Base-by-base conservation (phyloP, 2,113 vertebrate species). In the Zapus hudsonius region DNA sequence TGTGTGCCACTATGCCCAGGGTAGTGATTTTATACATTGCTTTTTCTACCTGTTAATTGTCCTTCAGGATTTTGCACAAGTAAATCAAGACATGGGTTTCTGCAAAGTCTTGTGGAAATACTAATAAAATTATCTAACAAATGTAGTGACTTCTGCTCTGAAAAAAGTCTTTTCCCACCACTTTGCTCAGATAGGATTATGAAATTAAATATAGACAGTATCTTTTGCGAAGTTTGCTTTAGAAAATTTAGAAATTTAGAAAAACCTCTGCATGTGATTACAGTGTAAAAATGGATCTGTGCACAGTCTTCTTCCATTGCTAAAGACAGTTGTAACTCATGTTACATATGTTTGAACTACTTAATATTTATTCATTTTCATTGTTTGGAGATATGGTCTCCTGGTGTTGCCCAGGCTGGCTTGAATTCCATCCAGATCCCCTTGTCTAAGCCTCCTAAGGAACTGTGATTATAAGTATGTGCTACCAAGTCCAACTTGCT, bases 41-140 rank as follows among this genome's bases (percentile, higher is more conserved):
- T 88, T 92, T 94, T 89, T 29, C 84, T 89, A 9, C 17, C 42
- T 87, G 0, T 72, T 90, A 73, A 91, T 95, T 96, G 59, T 84
- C 31, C 86, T 66, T 83, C 52, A 69, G 42, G 61, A 92, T 55
- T 87, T 86, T 44, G 91, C 93, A 89, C n/a, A 80, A 76, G 31
- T 87, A 89, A 82, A 85, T 67, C 33, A 75, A 87, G 93, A 79
- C 25, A 47, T 90, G 29, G 25, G 55, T 66, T 95, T 31, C 42
- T 92, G 7, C 83, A 40, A 84, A 7, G 76, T 80, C 64, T 92
- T 81, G 86, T 16, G 29, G 66, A 91, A 87, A 33, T 95, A 94
- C 47, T 75, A 82, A 75, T 87, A 87, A 95, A 94, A 69, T 91
- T 92, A 64, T 69, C 55, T 93, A 17, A 75, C n/a, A 95, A 92